These are phyloP conservation scores for Ptyas mucosa DNA, from an alignment of 2,113 vertebrate species.

Conservation along the genomic window DNA sequence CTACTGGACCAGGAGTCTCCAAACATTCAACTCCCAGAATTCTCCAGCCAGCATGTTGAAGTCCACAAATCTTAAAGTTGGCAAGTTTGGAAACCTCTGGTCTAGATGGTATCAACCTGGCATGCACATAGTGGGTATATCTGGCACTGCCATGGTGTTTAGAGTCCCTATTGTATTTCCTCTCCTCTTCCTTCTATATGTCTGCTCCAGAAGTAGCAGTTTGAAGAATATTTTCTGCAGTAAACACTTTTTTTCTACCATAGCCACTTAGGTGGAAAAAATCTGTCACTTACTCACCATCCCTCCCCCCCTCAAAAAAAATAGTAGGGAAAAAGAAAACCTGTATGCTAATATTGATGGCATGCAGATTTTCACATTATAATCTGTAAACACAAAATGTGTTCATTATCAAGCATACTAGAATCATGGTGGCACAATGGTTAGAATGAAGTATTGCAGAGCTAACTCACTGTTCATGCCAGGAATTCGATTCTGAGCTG, in stretches of 20 bases:
- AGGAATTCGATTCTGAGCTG: too few relatives aligned
- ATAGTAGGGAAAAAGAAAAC: too few relatives aligned
- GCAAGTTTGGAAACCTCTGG: too few relatives aligned
- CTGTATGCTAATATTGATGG: neutral
- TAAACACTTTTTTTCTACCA: neutral
- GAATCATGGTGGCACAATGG: too few relatives aligned
- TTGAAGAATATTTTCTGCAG: neutral
- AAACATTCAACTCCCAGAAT: too few relatives aligned
- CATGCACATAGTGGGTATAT: neutral
- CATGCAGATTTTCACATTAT: neutral
- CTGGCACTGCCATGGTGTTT: neutral
- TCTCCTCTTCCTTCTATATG: neutral
- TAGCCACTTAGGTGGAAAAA: neutral
- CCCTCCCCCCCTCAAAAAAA: rapidly evolving
- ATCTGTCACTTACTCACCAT: neutral
- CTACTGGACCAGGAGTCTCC: too few relatives aligned
- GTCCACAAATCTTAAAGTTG: too few relatives aligned
- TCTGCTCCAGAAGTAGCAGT: neutral
- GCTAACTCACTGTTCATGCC: too few relatives aligned
- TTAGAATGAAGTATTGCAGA: too few relatives aligned
- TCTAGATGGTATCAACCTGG: neutral
- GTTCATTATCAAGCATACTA: neutral
- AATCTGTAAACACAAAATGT: neutral
- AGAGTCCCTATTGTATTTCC: neutral
- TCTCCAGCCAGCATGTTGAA: too few relatives aligned